Evolutionary conservation across 2,797 vertebrate genomes (phyloP).

Genomic region (Acrossocheilus wenchowensis): DNA sequence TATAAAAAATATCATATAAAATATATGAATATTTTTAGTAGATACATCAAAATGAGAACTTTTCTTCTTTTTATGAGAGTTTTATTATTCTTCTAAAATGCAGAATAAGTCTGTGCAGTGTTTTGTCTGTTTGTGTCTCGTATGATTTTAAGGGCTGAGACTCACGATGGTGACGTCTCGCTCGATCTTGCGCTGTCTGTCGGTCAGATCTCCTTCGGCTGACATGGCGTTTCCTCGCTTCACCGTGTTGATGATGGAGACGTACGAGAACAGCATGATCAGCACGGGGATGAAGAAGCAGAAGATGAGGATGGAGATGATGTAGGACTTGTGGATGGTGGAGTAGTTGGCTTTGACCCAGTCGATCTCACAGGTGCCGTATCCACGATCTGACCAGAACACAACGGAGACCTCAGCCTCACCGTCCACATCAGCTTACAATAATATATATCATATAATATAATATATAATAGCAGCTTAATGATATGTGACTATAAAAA

Average conservation of each 20-base stretch:
- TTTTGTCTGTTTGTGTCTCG: too few species aligned
- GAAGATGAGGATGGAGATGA: constrained; percentile 87
- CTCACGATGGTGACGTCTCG: constrained; percentile 82
- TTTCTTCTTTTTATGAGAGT: too few species aligned
- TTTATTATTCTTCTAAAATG: background rate
- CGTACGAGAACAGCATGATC: constrained; percentile 84
- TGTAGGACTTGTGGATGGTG: constrained; percentile 88
- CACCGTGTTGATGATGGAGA: constrained; percentile 88
- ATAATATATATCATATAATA: too few species aligned
- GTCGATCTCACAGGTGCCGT: constrained; percentile 88
- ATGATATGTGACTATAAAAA: background rate
- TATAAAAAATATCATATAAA: too few species aligned
- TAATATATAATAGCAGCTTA: too few species aligned
- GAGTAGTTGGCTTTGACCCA: constrained; percentile 92
- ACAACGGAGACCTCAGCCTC: background rate
- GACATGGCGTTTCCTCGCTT: constrained; percentile 85
- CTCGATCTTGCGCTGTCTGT: constrained; percentile 83
- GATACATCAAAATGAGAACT: background rate
- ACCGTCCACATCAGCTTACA: too few species aligned
- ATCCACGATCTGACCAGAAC: constrained; percentile 80
- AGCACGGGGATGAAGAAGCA: constrained; percentile 85
- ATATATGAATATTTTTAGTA: background rate
- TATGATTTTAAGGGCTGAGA: too few species aligned
- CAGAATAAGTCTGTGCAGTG: too few species aligned
- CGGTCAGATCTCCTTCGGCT: constrained; percentile 76